Base-by-base conservation (phyloP, 2,888 invertebrate genomes). In the Carabus problematicus region DNA sequence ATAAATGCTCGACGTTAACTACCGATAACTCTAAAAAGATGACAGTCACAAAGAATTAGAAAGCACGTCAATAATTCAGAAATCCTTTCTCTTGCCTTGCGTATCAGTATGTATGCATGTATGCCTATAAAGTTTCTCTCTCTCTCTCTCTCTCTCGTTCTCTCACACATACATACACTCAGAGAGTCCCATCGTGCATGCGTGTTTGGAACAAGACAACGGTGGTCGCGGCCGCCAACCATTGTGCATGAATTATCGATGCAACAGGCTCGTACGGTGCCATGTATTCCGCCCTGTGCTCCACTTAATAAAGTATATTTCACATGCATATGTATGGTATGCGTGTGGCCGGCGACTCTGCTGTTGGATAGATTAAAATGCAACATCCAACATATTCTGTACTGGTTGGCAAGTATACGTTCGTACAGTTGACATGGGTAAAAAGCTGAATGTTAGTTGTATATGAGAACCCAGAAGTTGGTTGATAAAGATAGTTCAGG, bases 1-100 rank as follows among this genome's bases (percentile, higher is more conserved):
- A 64, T 64, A 56, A 64, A 64, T 64, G 47, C 56, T 19, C 7
- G 39, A 43, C 56, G 45, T 66, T 66, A 58, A 66, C 66, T 66
- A 66, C 66, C 47, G 59, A 66, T 59, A 66, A 52, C 41, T 47
- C 47, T 41, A 45, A 47, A 66, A 58, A 66, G 66, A 66, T 66
- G 66, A 66, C 58, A 66, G 58, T 64, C 54, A 64, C 29, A 64
- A 66, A 40, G 39, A 56, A 39, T 19, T 18, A 18, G 54, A 54
- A 19, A 54, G 12, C 54, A 56, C 56, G 56, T 56, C 56, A 56
- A 29, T 56, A 56, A 56, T 18, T 19, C 40, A 18, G 29, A 9
- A 29, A 56, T 39, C 39, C 29, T 29, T 29, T 29, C 29, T 29
- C 29, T 6, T 29, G 29, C 29, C 29, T 29, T 29, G 6, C 29